These are phyloP conservation scores for Petaurus breviceps DNA, from an alignment of 2,113 vertebrate species.

Conservation along the genomic window DNA sequence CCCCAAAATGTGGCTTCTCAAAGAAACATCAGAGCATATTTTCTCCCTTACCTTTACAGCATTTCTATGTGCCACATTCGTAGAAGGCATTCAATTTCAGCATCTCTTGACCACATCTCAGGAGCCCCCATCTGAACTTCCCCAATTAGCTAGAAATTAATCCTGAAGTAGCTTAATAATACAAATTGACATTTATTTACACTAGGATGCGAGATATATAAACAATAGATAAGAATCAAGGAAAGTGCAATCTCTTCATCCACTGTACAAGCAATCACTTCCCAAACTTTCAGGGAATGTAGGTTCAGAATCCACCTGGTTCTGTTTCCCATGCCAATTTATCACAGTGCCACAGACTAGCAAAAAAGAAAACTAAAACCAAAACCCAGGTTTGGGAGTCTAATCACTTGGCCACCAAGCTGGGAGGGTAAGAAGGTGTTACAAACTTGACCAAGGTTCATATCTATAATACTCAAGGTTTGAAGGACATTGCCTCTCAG, in stretches of 20 bases:
- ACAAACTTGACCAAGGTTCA: neutral
- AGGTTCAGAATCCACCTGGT: neutral
- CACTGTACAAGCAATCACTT: neutral
- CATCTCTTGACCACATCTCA: neutral
- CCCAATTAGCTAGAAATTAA: neutral
- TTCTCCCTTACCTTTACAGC: neutral
- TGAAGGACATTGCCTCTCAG: neutral
- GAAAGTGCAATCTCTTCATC: neutral
- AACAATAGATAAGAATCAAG: neutral
- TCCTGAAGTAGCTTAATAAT: neutral
- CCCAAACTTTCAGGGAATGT: neutral
- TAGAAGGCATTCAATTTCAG: neutral
- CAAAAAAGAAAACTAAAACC: neutral
- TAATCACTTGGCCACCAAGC: neutral
- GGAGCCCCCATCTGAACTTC: neutral
- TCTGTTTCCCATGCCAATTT: neutral
- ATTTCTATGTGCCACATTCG: neutral
- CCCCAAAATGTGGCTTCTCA: neutral
- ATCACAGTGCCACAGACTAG: neutral
- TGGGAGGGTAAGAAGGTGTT: neutral
- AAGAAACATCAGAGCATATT: neutral
- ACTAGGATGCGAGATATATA: neutral
- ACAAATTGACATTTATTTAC: neutral
- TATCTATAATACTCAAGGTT: neutral
- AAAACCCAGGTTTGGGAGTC: neutral